These are phyloP conservation scores for Beroe ovata DNA, from an alignment of 37 sponge, comb jelly and placozoan genomes.

Conservation along the genomic window DNA sequence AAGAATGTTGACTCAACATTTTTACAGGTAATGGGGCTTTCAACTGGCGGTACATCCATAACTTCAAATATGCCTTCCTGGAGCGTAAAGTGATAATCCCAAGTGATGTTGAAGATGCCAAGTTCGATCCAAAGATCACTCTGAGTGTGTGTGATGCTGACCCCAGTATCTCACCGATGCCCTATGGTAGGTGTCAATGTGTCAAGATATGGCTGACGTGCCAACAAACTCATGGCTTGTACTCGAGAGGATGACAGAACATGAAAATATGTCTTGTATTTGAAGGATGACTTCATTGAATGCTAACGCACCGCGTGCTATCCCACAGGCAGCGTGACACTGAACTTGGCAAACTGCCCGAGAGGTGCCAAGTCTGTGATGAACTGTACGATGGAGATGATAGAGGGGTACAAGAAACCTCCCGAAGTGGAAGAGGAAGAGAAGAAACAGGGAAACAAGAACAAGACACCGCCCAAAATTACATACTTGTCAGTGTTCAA, in stretches of 20 bases:
- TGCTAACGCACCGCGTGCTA: too few relatives aligned
- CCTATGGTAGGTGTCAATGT: background rate
- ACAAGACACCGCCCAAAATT: background rate
- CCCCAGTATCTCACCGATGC: background rate
- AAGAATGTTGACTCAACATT: background rate
- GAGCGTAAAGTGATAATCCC: background rate
- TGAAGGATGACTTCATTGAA: too few relatives aligned
- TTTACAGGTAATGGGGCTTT: background rate
- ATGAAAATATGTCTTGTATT: too few relatives aligned
- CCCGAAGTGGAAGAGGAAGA: background rate
- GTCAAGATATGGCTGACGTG: too few relatives aligned
- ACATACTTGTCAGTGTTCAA: constrained; percentile 9
- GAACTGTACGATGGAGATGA: background rate
- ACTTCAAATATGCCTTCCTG: constrained; percentile 1
- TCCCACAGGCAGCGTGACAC: background rate
- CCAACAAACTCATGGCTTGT: too few relatives aligned
- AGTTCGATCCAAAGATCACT: constrained; percentile 7
- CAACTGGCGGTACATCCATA: constrained; percentile 12
- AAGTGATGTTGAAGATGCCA: background rate
- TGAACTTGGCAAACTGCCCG: constrained; percentile 23
- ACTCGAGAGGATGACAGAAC: too few relatives aligned
- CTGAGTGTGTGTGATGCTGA: constrained; percentile 6
- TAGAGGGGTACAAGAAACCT: background rate
- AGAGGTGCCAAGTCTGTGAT: background rate
- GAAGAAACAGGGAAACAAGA: background rate